Conservation (phyloP, 1,140 invertebrate species). For the Drosophila rufa region DNA sequence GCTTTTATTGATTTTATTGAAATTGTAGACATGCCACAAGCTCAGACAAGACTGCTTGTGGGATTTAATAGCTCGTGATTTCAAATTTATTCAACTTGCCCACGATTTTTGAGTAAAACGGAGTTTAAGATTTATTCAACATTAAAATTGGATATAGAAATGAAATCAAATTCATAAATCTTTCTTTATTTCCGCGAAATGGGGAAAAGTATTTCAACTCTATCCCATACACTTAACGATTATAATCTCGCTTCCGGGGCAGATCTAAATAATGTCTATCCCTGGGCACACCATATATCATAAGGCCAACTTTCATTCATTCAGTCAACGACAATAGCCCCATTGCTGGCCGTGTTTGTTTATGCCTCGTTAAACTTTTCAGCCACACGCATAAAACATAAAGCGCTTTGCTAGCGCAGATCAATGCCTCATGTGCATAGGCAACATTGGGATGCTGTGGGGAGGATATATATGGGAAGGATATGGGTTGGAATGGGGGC, state of each 20-base stretch:
- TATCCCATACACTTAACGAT: slow-evolving; percentile 4
- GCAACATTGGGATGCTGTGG: background rate
- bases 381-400: slow-evolving; percentile 70
- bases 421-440: slow-evolving; percentile 64
- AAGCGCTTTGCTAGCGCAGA: slow-evolving; percentile 63
- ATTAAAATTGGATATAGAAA: background rate
- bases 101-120: too few species aligned
- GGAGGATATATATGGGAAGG: background rate
- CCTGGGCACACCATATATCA: slow-evolving; percentile 31
- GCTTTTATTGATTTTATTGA: background rate
- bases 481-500: slow-evolving; percentile 27
- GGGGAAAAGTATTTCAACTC: slow-evolving; percentile 1
- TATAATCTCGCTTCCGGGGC: slow-evolving; percentile 22
- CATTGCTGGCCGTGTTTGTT: slow-evolving; percentile 72
- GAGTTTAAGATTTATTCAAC: too few species aligned
- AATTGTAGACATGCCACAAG: background rate
- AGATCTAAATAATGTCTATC: slow-evolving; percentile 13
- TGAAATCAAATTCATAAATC: slow-evolving; percentile 38
- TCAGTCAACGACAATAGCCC: slow-evolving; percentile 70
- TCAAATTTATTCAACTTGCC: background rate
- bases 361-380: slow-evolving; percentile 81
- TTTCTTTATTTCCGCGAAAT: background rate
- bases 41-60: too few species aligned
- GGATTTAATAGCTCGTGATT: background rate
- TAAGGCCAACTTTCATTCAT: slow-evolving; percentile 52